A percentile compares a stretch with the other conserved stretches of the same genome.
Conservation (phyloP, 2,888 invertebrate genomes). For the Yponomeuta cagnagella region DNA sequence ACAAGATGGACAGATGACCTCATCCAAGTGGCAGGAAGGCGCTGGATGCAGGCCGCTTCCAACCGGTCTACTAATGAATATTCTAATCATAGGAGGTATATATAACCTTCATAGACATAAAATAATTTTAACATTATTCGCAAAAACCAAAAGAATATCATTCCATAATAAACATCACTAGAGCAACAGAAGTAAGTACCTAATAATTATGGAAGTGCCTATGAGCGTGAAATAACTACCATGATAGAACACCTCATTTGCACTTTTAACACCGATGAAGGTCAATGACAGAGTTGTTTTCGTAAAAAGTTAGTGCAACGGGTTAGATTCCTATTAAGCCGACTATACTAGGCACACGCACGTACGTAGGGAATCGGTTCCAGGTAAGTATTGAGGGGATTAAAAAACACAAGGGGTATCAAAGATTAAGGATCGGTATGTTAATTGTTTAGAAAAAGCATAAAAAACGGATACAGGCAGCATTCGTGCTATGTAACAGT, state of each 20-base stretch:
- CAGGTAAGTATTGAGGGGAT: conserved; percentile 3
- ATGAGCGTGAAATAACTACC: neutral
- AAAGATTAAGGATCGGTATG: conserved; percentile 12
- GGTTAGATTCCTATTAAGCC: conserved; percentile 15
- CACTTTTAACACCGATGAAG: conserved; percentile 5
- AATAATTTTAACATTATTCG: too few species aligned
- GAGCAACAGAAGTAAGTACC: neutral
- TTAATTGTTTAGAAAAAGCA: conserved; percentile 11
- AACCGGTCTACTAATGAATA: too few species aligned
- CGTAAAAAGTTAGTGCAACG: neutral
- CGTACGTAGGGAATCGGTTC: neutral
- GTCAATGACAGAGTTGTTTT: neutral
- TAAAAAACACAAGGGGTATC: neutral
- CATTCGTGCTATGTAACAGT: conserved; percentile 4
- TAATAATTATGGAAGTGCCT: neutral
- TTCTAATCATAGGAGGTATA: too few species aligned
- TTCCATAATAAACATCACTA: neutral
- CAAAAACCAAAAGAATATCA: too few species aligned
- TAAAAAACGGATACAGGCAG: conserved; percentile 1
- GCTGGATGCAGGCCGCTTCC: too few species aligned
- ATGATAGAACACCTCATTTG: neutral
- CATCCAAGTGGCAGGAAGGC: too few species aligned
- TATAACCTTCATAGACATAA: too few species aligned
- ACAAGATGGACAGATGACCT: too few species aligned
- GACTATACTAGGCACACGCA: conserved; percentile 2